Conservation (phyloP, 2,113 vertebrate genomes). For the Pseudorasbora parva region DNA sequence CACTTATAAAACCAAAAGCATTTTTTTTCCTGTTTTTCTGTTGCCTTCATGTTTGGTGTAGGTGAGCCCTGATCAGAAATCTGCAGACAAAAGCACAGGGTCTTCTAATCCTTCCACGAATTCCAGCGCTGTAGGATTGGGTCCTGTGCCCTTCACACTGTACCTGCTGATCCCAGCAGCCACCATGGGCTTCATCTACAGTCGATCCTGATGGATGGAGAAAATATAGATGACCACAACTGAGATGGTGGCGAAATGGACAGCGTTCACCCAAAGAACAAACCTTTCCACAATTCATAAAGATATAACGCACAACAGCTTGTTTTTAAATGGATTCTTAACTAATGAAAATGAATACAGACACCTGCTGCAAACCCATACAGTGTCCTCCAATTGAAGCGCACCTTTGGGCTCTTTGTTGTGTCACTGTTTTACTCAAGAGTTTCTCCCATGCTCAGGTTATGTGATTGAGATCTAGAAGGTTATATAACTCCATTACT, state of each 20-base stretch:
- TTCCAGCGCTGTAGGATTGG: background rate
- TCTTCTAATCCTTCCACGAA: background rate
- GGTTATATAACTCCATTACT: background rate
- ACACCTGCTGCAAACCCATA: background rate
- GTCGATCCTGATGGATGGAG: constrained; percentile 10
- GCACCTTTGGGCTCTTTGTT: background rate
- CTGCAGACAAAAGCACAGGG: too few species aligned
- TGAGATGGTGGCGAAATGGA: constrained; percentile 28
- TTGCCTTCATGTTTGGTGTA: background rate
- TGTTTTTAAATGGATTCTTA: background rate
- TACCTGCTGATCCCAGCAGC: constrained; percentile 53
- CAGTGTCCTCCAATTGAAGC: background rate
- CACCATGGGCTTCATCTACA: constrained; percentile 48
- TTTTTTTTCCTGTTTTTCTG: background rate
- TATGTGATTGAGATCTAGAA: background rate
- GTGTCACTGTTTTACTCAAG: background rate
- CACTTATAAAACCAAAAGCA: background rate
- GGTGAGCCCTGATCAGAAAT: background rate
- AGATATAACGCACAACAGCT: background rate
- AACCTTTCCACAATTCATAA: constrained; percentile 22
- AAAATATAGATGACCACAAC: background rate
- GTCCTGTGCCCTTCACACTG: background rate
- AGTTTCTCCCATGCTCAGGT: background rate
- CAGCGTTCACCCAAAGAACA: constrained; percentile 36
- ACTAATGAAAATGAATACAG: background rate